Conservation (phyloP, 2,113 vertebrate genomes). For the Pithys albifrons region DNA sequence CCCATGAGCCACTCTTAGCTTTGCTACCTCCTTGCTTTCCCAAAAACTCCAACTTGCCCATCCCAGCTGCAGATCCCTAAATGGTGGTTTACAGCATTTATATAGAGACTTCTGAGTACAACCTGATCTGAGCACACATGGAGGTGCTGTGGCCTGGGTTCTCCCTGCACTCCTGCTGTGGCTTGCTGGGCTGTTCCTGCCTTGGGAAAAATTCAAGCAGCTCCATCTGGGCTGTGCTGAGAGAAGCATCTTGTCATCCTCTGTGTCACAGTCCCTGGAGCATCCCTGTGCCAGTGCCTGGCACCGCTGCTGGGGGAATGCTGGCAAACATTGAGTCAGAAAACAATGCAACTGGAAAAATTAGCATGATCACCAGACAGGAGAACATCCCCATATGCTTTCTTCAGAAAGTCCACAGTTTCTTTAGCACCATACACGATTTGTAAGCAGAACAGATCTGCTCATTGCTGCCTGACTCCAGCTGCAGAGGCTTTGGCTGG, state of each 20-base stretch:
- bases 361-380: background rate
- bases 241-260: background rate
- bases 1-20: background rate
- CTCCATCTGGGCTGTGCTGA: background rate
- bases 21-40: background rate
- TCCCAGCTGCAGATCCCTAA: background rate
- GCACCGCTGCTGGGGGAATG: background rate
- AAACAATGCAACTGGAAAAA: background rate
- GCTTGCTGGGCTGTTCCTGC: background rate
- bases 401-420: background rate
- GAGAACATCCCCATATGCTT: background rate
- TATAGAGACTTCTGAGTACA: background rate
- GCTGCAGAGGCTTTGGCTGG: background rate
- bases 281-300: background rate
- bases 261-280: background rate
- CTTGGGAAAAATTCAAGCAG: background rate
- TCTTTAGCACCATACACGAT: background rate
- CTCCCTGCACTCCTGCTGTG: background rate
- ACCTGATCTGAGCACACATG: background rate
- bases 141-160: background rate
- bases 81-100: background rate
- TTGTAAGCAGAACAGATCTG: background rate
- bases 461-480: background rate
- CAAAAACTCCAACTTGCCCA: background rate
- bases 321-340: background rate